Evolutionary conservation across 2,797 vertebrate species (phyloP).

Genomic region (Arrhamphus sclerolepis): DNA sequence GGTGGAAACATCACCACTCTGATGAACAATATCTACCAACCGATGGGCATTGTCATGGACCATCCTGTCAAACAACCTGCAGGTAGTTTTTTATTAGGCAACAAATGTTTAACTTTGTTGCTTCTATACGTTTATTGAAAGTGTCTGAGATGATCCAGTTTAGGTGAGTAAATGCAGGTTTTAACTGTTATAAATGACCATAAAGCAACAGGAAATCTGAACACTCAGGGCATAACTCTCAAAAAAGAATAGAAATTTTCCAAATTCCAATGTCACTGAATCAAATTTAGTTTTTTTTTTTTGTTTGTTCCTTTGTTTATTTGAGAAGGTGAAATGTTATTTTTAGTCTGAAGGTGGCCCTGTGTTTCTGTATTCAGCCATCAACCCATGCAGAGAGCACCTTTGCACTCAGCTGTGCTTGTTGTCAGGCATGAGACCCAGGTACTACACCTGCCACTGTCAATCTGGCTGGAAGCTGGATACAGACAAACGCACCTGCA

Average conservation of each 20-base stretch:
- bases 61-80: conserved; percentile 88
- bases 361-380: conserved; percentile 70
- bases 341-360: conserved; percentile 21
- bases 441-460: conserved; percentile 88
- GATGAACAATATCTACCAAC: conserved; percentile 83
- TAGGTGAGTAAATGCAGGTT: no score
- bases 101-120: background rate
- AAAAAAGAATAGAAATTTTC: no score
- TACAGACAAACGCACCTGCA: conserved; percentile 84
- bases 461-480: conserved; percentile 91
- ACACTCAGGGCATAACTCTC: no score
- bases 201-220: no score
- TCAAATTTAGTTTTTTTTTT: no score
- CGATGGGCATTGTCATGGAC: conserved; percentile 87
- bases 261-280: no score
- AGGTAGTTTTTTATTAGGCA: conserved; percentile 71
- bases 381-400: conserved; percentile 84
- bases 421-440: conserved; percentile 83
- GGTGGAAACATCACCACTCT: conserved; percentile 88
- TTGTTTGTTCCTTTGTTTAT: no score
- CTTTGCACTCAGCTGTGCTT: conserved; percentile 91
- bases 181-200: background rate
- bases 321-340: background rate
- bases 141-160: no score
- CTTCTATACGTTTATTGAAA: background rate